Evolutionary conservation across 2,888 invertebrate genomes (phyloP), one percentile per base, ranked within the genome.

Genomic region (Macrophya annulata): DNA sequence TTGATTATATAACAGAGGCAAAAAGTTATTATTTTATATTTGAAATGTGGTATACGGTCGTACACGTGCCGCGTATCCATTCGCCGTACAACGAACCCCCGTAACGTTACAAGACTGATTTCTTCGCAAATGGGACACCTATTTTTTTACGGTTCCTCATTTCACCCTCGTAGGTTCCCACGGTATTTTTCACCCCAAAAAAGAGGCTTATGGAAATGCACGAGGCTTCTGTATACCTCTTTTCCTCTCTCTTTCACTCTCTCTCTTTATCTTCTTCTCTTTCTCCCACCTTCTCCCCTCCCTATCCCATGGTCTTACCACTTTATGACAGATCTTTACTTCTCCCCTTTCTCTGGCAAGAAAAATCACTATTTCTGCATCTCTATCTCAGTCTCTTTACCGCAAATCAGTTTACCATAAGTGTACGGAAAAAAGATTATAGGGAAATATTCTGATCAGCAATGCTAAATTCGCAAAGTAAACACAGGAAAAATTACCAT

Each of bases 131-230:
- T 83, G 83, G 68, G 83, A 68, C 83, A 68, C 31, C 83, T 68
- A 68, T 83, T 83, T 65, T 81, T 83, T 83, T 37, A 68, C 65
- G 68, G 48, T 83, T 83, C 37, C 68, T 83, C 68, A 68, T 83
- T 68, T 68, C 83, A 68, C 48, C 45, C 68, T 68, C 83, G 65
- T 25, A 31, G 43, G 31, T 83, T 83, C 83, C 48, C 83, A 83
- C 83, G 83, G 45, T 83, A 83, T 83, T 83, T 51, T 71, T 83
- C 83, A 71, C 83, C 83, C 83, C 83, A 10, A 83, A 83, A 83
- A 83, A 45, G 68, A 71, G 51, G 83, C 83, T 83, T 83, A 83
- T 83, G 83, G 83, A 83, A 83, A 83, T 68, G 83, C 71, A 83
- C 68, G 83, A 71, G 71, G 12, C n/a, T 68, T 15, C 82, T 43